Base-by-base conservation (phyloP, 2,888 invertebrate genomes). In the Uloborus plumipes region DNA sequence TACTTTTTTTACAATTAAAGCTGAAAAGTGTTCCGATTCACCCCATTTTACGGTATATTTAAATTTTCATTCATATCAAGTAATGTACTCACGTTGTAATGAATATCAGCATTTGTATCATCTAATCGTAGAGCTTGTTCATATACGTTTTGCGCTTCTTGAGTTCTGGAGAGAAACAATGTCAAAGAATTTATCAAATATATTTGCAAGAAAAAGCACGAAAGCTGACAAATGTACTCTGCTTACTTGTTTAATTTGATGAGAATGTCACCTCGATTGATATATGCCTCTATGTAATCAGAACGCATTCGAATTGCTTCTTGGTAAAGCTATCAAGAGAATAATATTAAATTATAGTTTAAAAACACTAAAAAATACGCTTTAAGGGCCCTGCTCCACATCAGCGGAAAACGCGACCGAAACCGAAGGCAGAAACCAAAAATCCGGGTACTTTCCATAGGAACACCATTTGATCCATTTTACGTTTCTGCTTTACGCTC, bases 221-320 rank as follows among this genome's bases (percentile, higher is more conserved):
- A 65, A 65, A 18, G 31, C 14, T 49, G 15, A 49, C 7, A 13
- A n/a, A n/a, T 0, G 47, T 20, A 11, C 9, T n/a, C n/a, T 18
- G 79, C 86, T 72, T 85, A 90, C 90, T 89, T 93, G 90, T 97
- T 97, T 87, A 98, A 90, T 90, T 96, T 97, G 89, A 98, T 95
- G 86, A 98, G 91, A 88, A 98, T 95, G 90, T 98, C 98, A 0
- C 98, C 98, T 77, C 98, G 92, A 90, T 98, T 98, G 86, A 98
- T 98, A 89, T 98, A 98, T 9, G 98, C 98, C 89, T 97, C 95
- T 0, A 96, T 93, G 89, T 97, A 97, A 91, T 98, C 98, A 0
- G 97, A 94, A 85, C 98, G 91, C 98, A 98, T 98, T 88, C 97
- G 96, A 86, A 98, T 98, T 14, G 98, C 98, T 89, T 97, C 97